These are phyloP conservation scores for Coleophora deauratella DNA, from an alignment of 2,888 invertebrate species.

Conservation along the genomic window DNA sequence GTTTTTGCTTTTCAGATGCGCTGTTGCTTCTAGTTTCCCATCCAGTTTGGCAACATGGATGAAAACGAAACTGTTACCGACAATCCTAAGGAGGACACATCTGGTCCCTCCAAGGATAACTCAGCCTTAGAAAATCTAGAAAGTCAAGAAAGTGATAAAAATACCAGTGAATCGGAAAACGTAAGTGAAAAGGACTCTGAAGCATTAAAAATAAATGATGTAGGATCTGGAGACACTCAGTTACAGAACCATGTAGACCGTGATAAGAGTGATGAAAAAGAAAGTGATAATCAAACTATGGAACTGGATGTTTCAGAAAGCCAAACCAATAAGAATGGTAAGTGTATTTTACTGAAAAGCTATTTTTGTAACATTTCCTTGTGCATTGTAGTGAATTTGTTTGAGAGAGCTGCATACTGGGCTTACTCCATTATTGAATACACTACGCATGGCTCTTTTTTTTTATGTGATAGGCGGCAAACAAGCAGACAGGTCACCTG, in stretches of 20 bases:
- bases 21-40: constrained; percentile 28
- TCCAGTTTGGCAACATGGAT: constrained; percentile 51
- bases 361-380: too few species aligned
- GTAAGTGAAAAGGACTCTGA: constrained; percentile 18
- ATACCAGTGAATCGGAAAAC: constrained; percentile 18
- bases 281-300: constrained; percentile 20
- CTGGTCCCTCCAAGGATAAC: constrained; percentile 7
- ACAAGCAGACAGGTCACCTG: too few species aligned
- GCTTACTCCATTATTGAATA: too few species aligned
- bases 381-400: too few species aligned
- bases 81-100: constrained; percentile 7
- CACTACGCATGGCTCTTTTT: too few species aligned
- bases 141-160: constrained; percentile 9
- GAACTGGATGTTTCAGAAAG: constrained; percentile 22
- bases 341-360: constrained; percentile 5
- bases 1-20: constrained; percentile 43
- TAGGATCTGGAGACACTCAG: constrained; percentile 24
- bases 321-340: constrained; percentile 26
- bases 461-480: too few species aligned
- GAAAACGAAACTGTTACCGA: constrained; percentile 43
- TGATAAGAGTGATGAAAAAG: constrained; percentile 24
- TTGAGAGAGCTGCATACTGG: too few species aligned
- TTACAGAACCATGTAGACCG: constrained; percentile 52
- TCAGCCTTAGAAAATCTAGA: constrained; percentile 15
- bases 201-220: constrained; percentile 11